Base-by-base conservation (phyloP, 1,140 invertebrate species). In the Drosophila bocki region DNA sequence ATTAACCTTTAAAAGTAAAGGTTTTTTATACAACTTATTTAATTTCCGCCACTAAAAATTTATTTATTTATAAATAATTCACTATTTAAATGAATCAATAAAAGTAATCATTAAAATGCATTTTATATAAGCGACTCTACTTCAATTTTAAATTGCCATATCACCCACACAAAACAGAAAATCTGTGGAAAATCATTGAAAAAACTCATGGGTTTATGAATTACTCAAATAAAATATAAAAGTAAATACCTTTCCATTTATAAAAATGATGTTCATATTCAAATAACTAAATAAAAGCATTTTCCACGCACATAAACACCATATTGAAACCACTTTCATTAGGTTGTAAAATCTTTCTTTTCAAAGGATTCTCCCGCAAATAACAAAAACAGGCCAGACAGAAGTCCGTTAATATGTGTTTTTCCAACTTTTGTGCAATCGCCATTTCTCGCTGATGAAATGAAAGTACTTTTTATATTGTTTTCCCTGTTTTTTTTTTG, bases 381-480 rank as follows among this genome's bases (percentile, higher is more conserved):
- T 13, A 47, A 47, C 45, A 47, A 42, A 33, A 32, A 42, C n/a
- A 26, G 56, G 51, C 33, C 51, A 37, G 9, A 35, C 54, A 64
- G 54, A 64, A 64, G 61, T 45, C 42, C 32, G 32, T 62, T 65
- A 62, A 65, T 65, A 63, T 62, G 44, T 45, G 41, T 65, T 67
- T 62, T 67, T 47, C n/a, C 41, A 37, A 37, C 58, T 61, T 44
- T 42, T 61, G 56, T 65, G 62, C 54, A 61, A 62, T 61, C 19
- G 37, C 39, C n/a, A 54, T 54, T 4, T 37, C 33, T 22, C 39
- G 57, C 32, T 29, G 41, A 63, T 45, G 41, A 65, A 65, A 62
- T 37, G 58, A 62, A 62, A 63, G 41, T 62, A 62, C 29, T 45
- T 44, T 58, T 22, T 22, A 22, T 22, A 22, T 51, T 51, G 29